phyloP scores from a whole-genome alignment of 1,140 invertebrate species.

The Drosophila sp. region DNA sequence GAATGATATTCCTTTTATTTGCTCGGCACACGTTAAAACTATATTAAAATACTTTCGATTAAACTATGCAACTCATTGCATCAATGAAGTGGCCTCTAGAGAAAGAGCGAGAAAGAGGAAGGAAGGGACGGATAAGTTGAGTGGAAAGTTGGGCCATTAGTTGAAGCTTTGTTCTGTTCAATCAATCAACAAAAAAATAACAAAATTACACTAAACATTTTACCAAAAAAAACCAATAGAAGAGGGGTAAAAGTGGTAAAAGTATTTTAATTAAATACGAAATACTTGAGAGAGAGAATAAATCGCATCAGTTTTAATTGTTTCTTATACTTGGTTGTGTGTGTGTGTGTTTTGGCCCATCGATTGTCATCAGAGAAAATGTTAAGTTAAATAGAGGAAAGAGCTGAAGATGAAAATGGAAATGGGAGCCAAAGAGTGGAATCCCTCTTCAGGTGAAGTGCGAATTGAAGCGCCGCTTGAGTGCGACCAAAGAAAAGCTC shows the following conservation, averaged over 20 bases:
- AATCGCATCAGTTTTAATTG: conserved; percentile 6
- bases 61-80: conserved; percentile 48
- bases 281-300: conserved; percentile 25
- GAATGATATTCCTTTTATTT: not conserved
- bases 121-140: not conserved
- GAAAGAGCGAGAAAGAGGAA: not conserved
- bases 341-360: conserved; percentile 17
- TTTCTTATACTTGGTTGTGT: not conserved
- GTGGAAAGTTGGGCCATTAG: conserved; percentile 43
- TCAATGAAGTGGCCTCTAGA: conserved; percentile 11
- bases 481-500: conserved; percentile 61
- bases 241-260: conserved; percentile 31
- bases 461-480: conserved; percentile 63
- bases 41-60: conserved; percentile 56
- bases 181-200: conserved; percentile 33
- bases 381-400: conserved; percentile 8
- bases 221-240: not conserved
- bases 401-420: not conserved
- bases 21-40: conserved; percentile 24
- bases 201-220: conserved; percentile 34
- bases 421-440: conserved; percentile 6
- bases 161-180: conserved; percentile 21
- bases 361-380: conserved; percentile 49
- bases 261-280: conserved; percentile 70
- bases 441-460: conserved; percentile 68